Conservation (phyloP, 2,888 invertebrate species). For the Geotrupes spiniger region DNA sequence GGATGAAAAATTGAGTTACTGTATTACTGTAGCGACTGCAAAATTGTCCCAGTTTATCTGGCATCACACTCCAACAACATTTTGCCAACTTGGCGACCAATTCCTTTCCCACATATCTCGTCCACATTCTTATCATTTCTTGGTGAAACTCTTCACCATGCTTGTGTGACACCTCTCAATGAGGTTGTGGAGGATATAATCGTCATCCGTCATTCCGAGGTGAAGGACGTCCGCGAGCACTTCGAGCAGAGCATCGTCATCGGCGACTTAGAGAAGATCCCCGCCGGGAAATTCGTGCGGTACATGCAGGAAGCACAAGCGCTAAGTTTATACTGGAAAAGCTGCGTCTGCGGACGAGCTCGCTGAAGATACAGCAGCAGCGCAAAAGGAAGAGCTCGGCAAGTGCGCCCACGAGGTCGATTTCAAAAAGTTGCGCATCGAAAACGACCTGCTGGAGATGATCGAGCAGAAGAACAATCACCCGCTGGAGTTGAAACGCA, state of each 20-base stretch:
- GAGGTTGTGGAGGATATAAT: too few species aligned
- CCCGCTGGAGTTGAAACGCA: conserved; percentile 57
- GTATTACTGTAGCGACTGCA: too few species aligned
- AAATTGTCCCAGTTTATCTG: too few species aligned
- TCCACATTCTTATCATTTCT: too few species aligned
- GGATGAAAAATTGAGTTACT: too few species aligned
- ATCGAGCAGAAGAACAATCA: conserved; percentile 58
- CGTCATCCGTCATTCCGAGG: conserved; percentile 53
- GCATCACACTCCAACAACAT: too few species aligned
- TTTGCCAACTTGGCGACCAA: too few species aligned
- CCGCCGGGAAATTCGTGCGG: conserved; percentile 57
- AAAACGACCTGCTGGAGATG: conserved; percentile 54
- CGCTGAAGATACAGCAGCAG: conserved; percentile 53
- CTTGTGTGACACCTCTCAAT: too few species aligned
- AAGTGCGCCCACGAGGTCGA: conserved; percentile 60
- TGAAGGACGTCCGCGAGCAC: conserved; percentile 50
- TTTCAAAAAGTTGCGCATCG: conserved; percentile 62
- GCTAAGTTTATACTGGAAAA: conserved; percentile 58
- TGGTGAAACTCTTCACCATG: too few species aligned
- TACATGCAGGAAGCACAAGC: conserved; percentile 58
- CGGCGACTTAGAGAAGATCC: conserved; percentile 59
- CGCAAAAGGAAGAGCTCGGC: conserved; percentile 58
- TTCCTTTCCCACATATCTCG: too few species aligned
- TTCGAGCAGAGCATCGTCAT: conserved; percentile 56
- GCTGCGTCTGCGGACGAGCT: conserved; percentile 53